Base-by-base conservation (phyloP, 2,797 vertebrate genomes). In the Gambelia wislizenii region DNA sequence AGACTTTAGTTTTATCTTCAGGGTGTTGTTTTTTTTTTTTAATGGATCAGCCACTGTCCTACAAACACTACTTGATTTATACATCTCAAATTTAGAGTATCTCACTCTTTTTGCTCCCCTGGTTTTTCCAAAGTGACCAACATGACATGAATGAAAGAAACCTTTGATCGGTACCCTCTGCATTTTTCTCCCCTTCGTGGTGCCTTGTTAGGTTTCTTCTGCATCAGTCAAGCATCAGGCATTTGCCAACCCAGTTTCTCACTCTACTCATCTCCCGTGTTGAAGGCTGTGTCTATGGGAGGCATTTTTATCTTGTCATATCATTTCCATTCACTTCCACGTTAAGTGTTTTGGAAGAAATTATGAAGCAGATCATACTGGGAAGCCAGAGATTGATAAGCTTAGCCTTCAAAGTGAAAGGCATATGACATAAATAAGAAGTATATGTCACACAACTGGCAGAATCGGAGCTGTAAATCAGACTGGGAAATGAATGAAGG, bases 381-480 rank as follows among this genome's bases (percentile, higher is more conserved):
- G 14, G 59, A 78, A 42, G 54, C 0, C 13, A 2, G 4, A 85
- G 90, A 90, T 18, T 82, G 88, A 86, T 42, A 83, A 9, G 61
- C 80, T 27, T 14, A 78, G 13, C n/a, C 44, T 81, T 69, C 83
- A 61, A 84, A 79, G 89, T 9, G 85, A 86, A 79, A 6, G 64
- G 44, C 0, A 0, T 30, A 6, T 30, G 89, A 12, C 75, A 81
- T 72, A n/a, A 88, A 88, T 83, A 76, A 77, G 13, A 44, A 36
- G 39, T 22, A 14, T 0, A 0, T 87, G 52, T 36, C 0, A 0
- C 0, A 0, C 36, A 6, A 6, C 25, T 1, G 5, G 25, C 42
- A 16, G 22, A 78, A 85, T 36, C 75, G 27, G 20, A 92, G 85
- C 72, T 67, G 33, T 76, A 89, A 91, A 90, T 91, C 89, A 87